Evolutionary conservation across 2,888 invertebrate genomes (phyloP).

Genomic region (Tiliacea aurago): DNA sequence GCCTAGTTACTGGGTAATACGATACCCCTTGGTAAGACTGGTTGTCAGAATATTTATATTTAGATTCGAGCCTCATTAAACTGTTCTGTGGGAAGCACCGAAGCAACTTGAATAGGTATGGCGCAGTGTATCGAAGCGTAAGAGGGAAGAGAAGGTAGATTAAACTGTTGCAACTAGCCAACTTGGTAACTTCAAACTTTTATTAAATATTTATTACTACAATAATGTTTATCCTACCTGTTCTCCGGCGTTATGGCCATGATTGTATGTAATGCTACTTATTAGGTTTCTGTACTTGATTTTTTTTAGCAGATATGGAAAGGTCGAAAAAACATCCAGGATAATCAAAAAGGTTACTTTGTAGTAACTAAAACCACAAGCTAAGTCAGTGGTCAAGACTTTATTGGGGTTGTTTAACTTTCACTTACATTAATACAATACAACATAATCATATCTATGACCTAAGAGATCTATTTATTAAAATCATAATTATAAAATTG

Average conservation of each 20-base stretch:
- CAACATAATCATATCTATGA: background rate
- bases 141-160: background rate
- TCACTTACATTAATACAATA: slow-evolving; percentile 9
- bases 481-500: background rate
- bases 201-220: no score
- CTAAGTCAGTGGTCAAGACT: slow-evolving; percentile 8
- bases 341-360: background rate
- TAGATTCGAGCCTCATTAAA: no score
- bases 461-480: background rate
- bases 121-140: background rate
- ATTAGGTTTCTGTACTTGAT: no score
- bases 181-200: no score
- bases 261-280: background rate
- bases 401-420: slow-evolving; percentile 21
- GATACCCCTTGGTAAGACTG: no score
- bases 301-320: background rate
- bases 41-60: no score
- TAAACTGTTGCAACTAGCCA: no score
- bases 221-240: no score
- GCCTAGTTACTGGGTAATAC: no score
- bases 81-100: no score
- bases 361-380: no score
- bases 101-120: no score
- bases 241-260: background rate
- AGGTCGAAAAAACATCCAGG: background rate